Conservation (phyloP, 2,797 vertebrate species). For the Fistularia tabacaria region DNA sequence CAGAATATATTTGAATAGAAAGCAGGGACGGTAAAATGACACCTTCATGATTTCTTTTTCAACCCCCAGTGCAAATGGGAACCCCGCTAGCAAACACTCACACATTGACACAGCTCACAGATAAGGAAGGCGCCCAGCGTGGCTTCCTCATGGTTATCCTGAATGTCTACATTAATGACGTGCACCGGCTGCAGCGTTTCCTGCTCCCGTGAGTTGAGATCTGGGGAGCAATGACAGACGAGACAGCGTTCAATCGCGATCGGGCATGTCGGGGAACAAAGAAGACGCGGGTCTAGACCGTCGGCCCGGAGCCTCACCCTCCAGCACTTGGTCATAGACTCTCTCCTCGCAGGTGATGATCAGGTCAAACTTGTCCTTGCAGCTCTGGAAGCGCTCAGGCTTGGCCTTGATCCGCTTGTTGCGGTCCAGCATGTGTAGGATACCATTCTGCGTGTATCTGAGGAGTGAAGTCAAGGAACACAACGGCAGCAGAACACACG, state of each 20-base stretch:
- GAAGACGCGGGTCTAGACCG: no score
- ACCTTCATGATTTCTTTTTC: not conserved
- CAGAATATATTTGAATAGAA: no score
- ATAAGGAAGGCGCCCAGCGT: conserved; percentile 98
- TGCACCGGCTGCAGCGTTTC: conserved; percentile 95
- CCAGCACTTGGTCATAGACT: conserved; percentile 97
- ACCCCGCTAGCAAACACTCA: conserved; percentile 76
- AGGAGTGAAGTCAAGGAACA: conserved; percentile 70
- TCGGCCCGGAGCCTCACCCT: conserved; percentile 80
- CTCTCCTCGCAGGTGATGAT: conserved; percentile 98
- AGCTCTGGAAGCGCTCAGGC: conserved; percentile 95
- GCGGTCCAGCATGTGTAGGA: conserved; percentile 98
- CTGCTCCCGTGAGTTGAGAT: conserved; percentile 94
- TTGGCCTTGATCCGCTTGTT: conserved; percentile 97
- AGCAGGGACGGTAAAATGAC: not conserved
- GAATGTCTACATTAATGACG: conserved; percentile 98
- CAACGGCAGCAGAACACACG: no score
- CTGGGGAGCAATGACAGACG: conserved; percentile 57
- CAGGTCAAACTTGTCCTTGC: conserved; percentile 94
- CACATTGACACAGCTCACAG: conserved; percentile 98
- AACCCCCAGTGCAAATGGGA: not conserved
- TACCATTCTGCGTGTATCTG: conserved; percentile 99
- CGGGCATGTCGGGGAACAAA: not conserved
- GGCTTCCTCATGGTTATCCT: conserved; percentile 98
- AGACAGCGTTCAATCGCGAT: not conserved